Percentiles rank a stretch among this genome's conserved stretches.
These are phyloP conservation scores for Euura lappo DNA, from an alignment of 1,140 invertebrate species.

Conservation along the genomic window DNA sequence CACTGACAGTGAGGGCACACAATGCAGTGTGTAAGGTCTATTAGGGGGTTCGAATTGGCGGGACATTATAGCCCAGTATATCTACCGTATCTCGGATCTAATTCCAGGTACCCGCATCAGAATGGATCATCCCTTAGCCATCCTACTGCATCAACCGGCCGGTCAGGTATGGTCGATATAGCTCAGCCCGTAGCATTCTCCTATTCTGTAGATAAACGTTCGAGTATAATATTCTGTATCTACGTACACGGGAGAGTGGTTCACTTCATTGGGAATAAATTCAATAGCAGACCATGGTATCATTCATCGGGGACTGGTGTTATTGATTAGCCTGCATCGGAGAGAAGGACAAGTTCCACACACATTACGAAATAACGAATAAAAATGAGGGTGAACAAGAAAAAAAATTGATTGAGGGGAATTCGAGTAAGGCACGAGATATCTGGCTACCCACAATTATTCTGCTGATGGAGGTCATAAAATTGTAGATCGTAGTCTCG, in stretches of 20 bases:
- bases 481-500: conserved; percentile 3
- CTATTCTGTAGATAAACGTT: not conserved
- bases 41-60: conserved; percentile 40
- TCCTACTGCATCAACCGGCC: not conserved
- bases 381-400: not conserved
- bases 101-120: conserved; percentile 43
- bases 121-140: conserved; percentile 37
- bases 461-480: not conserved
- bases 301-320: too few species aligned
- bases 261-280: too few species aligned
- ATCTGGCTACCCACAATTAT: not conserved
- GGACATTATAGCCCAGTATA: conserved; percentile 46
- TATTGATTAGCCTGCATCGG: too few species aligned
- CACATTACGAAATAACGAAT: not conserved
- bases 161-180: not conserved
- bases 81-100: conserved; percentile 49
- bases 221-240: too few species aligned
- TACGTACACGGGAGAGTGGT: too few species aligned
- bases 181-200: not conserved
- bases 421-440: too few species aligned
- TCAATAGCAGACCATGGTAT: too few species aligned
- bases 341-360: too few species aligned
- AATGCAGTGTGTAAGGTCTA: conserved; percentile 33
- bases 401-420: too few species aligned
- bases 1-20: not conserved